phyloP scores from a whole-genome alignment of 2,888 invertebrate genomes.

The Chaetoderma sp. region DNA sequence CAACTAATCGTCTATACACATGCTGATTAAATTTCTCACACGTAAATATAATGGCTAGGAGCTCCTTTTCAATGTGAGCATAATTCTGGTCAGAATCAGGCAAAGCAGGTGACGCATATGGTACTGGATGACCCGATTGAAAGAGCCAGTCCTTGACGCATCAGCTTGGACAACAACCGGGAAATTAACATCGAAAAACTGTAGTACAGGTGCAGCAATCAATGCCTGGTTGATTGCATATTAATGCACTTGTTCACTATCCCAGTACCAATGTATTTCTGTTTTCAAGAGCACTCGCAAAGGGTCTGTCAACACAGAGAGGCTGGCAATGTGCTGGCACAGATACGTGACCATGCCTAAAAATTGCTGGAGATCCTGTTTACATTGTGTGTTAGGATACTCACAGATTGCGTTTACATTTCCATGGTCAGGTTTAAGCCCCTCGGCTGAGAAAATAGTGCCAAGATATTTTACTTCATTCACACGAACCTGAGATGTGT shows the following conservation, averaged over 20 bases:
- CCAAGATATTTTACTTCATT: slow-evolving; percentile 34
- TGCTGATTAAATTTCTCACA: slow-evolving; percentile 33
- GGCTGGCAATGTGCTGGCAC: slow-evolving; percentile 31
- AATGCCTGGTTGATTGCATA: slow-evolving; percentile 26
- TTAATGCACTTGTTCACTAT: slow-evolving; percentile 6
- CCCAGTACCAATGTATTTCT: slow-evolving; percentile 20
- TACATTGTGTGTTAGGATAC: slow-evolving; percentile 33
- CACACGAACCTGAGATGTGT: slow-evolving; percentile 25
- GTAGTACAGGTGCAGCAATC: slow-evolving; percentile 28
- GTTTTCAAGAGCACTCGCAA: slow-evolving; percentile 28
- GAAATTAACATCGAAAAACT: slow-evolving; percentile 25
- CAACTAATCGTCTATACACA: slow-evolving; percentile 24
- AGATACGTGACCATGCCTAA: slow-evolving; percentile 37
- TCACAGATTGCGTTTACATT: slow-evolving; percentile 36
- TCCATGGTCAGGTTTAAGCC: slow-evolving; percentile 15
- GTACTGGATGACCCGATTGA: slow-evolving; percentile 30
- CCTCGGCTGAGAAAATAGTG: slow-evolving; percentile 24
- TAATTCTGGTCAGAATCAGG: slow-evolving; percentile 33
- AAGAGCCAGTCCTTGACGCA: slow-evolving; percentile 30
- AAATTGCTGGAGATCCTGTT: slow-evolving; percentile 15
- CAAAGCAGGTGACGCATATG: slow-evolving; percentile 37
- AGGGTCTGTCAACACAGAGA: slow-evolving; percentile 33
- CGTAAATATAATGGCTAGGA: slow-evolving; percentile 30
- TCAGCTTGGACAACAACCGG: slow-evolving; percentile 21
- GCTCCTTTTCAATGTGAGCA: slow-evolving; percentile 36